Base-by-base conservation (phyloP, 2,113 vertebrate species). In the Lanius ludovicianus region DNA sequence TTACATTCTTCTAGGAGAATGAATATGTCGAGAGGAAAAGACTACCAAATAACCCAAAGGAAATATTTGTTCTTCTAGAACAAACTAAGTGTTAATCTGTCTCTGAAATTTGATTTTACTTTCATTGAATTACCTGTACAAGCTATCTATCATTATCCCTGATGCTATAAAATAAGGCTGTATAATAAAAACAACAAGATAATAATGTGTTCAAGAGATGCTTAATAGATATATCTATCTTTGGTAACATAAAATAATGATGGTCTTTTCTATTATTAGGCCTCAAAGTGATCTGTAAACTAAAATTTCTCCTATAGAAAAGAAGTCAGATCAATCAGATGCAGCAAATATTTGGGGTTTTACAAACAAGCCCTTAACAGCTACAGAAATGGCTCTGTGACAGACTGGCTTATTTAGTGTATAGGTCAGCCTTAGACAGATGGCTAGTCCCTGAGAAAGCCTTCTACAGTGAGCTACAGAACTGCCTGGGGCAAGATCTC, bases 391-490 rank as follows among this genome's bases (percentile, higher is more conserved):
- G 71, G 46, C 42, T 96, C 44, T 81, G 49, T 63, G 35, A 55
- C 89, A 95, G 81, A 46, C 78, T 89, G 87, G 67, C 68, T 79
- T 92, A 46, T 47, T 93, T 59, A 65, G 41, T 64, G 65, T 71
- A 89, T 96, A 95, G 82, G 86, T 95, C 80, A 97, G 9, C 28
- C 74, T 83, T 50, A 88, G 90, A 80, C 75, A 97, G 71, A 96
- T 93, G 92, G 85, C 47, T 92, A 30, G 64, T 90, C 82, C 93
- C 92, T 44, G 28, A 95, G 93, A 96, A 95, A 95, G 92, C 25
- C 82, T 81, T 91, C 71, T 78, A 78, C 21, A 86, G 59, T 71
- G 75, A 92, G 47, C 60, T 93, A 75, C 44, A 92, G 83, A 62
- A 90, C n/a, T 94, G 88, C 92, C 93, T 92, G 44, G 28, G 92